Evolutionary conservation across 2,113 vertebrate genomes (phyloP), one percentile per base, ranked within the genome.

Genomic region (Piliocolobus tephrosceles): DNA sequence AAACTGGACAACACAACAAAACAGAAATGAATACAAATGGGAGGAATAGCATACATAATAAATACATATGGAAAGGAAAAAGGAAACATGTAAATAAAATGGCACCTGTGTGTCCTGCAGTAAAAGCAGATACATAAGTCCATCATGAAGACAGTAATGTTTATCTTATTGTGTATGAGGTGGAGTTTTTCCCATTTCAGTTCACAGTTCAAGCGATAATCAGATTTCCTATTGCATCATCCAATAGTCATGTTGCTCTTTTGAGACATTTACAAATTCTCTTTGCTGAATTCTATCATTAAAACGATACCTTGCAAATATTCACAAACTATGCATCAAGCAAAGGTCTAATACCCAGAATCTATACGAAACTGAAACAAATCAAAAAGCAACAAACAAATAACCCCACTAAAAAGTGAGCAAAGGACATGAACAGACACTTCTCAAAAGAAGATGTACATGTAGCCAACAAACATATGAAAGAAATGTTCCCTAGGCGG

Each of bases 1-100:
- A 98, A 96, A 97, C 94, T 97, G 95, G 95, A 97, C 94, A 97
- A 89, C 61, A 94, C 55, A 96, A 97, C 17, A 55, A 97, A 96
- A 92, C 1, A 81, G 55, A 97, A 94, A 93, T 96, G 85, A 95
- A 94, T 93, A 96, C 83, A 91, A 97, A 96, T 96, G 75, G 61
- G 43, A 90, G 27, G 68, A 86, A 88, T 8, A 76, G 43, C 88
- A 94, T 82, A 82, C 61, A 86, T 86, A 94, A 95, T 79, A 94
- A 95, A 72, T 85, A 88, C 88, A 88, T 84, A 79, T 95, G 66
- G 61, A 95, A 94, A 70, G 38, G 35, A 6, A 84, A 91, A 89
- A 93, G 18, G 50, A 80, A 96, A 80, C 40, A 66, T 38, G 18
- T 70, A 96, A 96, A 93, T 68, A 93, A 96, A 97, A 89, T 45